phyloP scores from a whole-genome alignment of 2,888 invertebrate genomes.

The Dastarcus helophoroides region DNA sequence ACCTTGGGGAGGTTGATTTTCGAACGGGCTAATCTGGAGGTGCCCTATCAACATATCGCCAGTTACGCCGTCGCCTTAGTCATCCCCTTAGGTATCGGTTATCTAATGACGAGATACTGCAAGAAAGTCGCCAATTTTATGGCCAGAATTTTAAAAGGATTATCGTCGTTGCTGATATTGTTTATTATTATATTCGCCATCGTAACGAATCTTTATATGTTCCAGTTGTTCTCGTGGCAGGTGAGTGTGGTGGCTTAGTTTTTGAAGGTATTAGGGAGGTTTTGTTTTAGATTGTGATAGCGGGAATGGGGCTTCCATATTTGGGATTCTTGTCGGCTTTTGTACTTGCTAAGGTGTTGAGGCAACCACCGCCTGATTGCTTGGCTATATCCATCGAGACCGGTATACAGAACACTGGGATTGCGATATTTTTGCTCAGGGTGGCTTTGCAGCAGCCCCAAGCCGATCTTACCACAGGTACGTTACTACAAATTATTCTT shows the following conservation, averaged over 20 bases:
- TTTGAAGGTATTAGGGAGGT: not conserved
- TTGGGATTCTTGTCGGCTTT: slow-evolving; percentile 66
- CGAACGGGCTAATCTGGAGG: slow-evolving; percentile 53
- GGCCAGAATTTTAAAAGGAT: slow-evolving; percentile 73
- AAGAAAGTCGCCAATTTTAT: slow-evolving; percentile 58
- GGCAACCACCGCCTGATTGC: slow-evolving; percentile 54
- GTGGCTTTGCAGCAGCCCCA: slow-evolving; percentile 75
- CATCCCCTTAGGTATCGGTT: slow-evolving; percentile 63
- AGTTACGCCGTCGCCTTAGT: slow-evolving; percentile 64
- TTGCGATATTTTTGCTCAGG: slow-evolving; percentile 77
- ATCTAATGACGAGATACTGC: slow-evolving; percentile 52
- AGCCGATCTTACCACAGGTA: slow-evolving; percentile 78
- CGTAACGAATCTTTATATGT: slow-evolving; percentile 80
- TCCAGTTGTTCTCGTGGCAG: slow-evolving; percentile 78
- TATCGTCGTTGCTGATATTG: slow-evolving; percentile 65
- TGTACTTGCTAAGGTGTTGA: slow-evolving; percentile 45
- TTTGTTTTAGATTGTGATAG: slow-evolving; percentile 55
- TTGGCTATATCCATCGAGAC: slow-evolving; percentile 89
- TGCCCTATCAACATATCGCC: slow-evolving; percentile 70
- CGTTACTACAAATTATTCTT: no score
- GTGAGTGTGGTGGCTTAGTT: slow-evolving; percentile 40
- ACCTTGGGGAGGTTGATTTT: slow-evolving; percentile 71
- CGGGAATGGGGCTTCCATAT: slow-evolving; percentile 74
- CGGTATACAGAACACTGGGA: slow-evolving; percentile 88
- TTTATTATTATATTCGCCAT: slow-evolving; percentile 82